phyloP scores from a whole-genome alignment of 1,140 invertebrate genomes.

The Choristoneura fumiferana region DNA sequence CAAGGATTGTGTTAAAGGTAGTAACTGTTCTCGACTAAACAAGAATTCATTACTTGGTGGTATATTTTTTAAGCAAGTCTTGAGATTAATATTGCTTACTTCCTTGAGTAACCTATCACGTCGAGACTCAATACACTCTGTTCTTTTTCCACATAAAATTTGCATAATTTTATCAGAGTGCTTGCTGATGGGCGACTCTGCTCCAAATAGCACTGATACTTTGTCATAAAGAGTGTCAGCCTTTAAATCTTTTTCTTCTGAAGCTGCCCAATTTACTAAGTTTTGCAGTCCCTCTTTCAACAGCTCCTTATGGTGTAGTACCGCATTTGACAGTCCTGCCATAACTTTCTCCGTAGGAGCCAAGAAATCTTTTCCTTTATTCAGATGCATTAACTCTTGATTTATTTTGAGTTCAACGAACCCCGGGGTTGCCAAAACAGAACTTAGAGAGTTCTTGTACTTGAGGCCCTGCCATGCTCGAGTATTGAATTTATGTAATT shows the following conservation, averaged over 20 bases:
- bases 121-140: constrained; percentile 32
- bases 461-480: neutral
- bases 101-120: constrained; percentile 29
- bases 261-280: neutral
- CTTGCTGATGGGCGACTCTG: neutral
- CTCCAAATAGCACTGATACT: neutral
- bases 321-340: constrained; percentile 27
- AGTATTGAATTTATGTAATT: constrained; percentile 1
- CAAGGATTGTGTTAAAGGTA: constrained; percentile 32
- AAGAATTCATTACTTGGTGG: constrained; percentile 34
- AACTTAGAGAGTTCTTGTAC: constrained; percentile 10
- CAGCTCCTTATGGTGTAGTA: neutral
- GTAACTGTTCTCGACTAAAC: constrained; percentile 32
- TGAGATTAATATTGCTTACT: constrained; percentile 29
- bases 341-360: constrained; percentile 21
- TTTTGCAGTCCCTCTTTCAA: neutral
- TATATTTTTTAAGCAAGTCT: constrained; percentile 29
- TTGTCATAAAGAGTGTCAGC: neutral
- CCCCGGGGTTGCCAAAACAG: constrained; percentile 26
- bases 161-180: constrained; percentile 28
- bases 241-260: neutral
- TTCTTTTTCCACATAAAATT: constrained; percentile 37
- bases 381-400: constrained; percentile 28
- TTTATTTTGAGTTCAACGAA: constrained; percentile 31
- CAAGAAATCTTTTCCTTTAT: constrained; percentile 21